phyloP scores from a whole-genome alignment of 2,888 invertebrate genomes.

The Meliscaeva auricollis region DNA sequence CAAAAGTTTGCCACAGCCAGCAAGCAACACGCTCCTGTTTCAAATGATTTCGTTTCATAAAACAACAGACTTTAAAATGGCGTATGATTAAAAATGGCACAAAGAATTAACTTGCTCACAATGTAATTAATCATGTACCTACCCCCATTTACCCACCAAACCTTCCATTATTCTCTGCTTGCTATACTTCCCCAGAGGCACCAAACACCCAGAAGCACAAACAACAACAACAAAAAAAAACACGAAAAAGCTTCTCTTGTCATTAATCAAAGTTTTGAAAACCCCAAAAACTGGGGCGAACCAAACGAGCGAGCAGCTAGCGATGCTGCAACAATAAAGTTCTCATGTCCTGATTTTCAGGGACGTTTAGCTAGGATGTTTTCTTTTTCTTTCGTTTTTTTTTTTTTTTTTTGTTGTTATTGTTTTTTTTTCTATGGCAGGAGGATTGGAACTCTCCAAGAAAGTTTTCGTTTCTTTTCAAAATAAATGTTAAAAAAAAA shows the following conservation, averaged over 20 bases:
- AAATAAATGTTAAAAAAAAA: conserved; percentile 15
- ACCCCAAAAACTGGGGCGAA: conserved; percentile 63
- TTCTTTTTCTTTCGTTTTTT: conserved; percentile 12
- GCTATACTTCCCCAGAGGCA: conserved; percentile 25
- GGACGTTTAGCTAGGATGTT: conserved; percentile 61
- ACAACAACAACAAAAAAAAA: conserved; percentile 27
- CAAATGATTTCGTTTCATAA: conserved; percentile 53
- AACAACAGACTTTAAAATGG: conserved; percentile 73
- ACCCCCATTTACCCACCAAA: background rate
- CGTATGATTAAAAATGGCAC: conserved; percentile 76
- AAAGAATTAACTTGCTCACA: conserved; percentile 73
- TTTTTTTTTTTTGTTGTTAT: background rate
- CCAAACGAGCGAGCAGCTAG: conserved; percentile 11
- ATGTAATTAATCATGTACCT: conserved; percentile 72
- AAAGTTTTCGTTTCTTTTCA: conserved; percentile 31
- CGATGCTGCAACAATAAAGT: conserved; percentile 67
- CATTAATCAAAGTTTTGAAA: conserved; percentile 72
- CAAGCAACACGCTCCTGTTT: conserved; percentile 28
- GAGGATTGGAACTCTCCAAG: conserved; percentile 13
- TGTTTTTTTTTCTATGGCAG: background rate
- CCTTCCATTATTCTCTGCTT: conserved; percentile 7
- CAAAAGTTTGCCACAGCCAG: background rate
- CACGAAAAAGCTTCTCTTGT: conserved; percentile 70
- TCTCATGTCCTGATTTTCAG: conserved; percentile 74
- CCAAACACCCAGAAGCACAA: background rate